These are phyloP conservation scores for Capreolus pygargus DNA, from an alignment of 2,113 vertebrate genomes.

Conservation along the genomic window DNA sequence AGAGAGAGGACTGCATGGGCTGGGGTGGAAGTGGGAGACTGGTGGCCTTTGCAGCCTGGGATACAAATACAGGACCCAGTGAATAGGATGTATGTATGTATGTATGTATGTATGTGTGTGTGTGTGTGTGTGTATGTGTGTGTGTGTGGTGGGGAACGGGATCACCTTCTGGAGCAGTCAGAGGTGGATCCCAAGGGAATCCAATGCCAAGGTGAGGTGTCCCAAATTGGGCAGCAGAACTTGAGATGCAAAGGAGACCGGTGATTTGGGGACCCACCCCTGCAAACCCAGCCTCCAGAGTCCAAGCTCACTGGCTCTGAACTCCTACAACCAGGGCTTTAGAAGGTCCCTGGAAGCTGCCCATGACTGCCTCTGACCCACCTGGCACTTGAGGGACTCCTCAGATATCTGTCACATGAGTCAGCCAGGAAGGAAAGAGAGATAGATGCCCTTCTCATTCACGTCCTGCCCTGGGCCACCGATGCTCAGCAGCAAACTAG, in stretches of 20 bases:
- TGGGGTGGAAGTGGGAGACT: background rate
- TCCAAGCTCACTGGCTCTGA: background rate
- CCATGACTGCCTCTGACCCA: background rate
- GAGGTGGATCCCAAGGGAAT: background rate
- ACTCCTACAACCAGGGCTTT: background rate
- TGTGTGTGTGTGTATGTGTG: no score
- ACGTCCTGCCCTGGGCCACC: background rate
- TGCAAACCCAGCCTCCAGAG: background rate
- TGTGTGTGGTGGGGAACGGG: accelerated
- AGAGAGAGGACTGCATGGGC: background rate
- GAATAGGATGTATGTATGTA: background rate
- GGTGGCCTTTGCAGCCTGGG: background rate
- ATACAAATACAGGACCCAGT: background rate
- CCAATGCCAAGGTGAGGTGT: background rate
- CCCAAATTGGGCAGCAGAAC: background rate
- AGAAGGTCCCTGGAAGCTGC: background rate
- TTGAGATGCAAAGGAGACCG: background rate
- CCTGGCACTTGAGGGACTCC: background rate
- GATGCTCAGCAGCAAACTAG: constrained; percentile 7
- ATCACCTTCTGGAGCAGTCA: background rate
- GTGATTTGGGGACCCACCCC: background rate
- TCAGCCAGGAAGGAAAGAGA: background rate
- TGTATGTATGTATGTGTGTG: no score
- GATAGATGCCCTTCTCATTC: background rate
- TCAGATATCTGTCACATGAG: background rate